Percentiles rank a stretch among this genome's conserved stretches.
phyloP scores from a whole-genome alignment of 2,113 vertebrate species.

The Triplophysa siluroides region DNA sequence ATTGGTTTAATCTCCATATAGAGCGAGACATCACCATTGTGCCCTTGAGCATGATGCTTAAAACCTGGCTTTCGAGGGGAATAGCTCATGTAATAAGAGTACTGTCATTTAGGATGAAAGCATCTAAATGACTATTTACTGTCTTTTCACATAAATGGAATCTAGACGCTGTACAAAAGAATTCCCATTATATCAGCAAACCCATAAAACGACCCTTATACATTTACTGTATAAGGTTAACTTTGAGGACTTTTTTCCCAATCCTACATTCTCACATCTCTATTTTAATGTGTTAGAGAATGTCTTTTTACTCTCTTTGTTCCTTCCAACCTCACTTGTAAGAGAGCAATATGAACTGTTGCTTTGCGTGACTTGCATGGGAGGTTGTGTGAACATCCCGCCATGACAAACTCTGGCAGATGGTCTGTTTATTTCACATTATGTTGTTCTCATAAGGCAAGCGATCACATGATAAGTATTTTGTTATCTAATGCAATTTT shows the following conservation, averaged over 20 bases:
- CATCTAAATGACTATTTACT: not conserved
- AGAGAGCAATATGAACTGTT: slow-evolving; percentile 32
- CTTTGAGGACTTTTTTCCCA: not conserved
- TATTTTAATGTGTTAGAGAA: not conserved
- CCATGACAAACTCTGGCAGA: slow-evolving; percentile 49
- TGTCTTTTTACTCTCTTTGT: slow-evolving; percentile 24
- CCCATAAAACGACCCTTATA: not conserved
- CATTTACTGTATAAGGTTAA: not conserved
- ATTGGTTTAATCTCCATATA: no score
- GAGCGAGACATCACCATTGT: not conserved
- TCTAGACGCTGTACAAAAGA: not conserved
- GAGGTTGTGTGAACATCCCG: slow-evolving; percentile 39
- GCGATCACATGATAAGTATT: not conserved
- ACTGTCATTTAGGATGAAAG: not conserved
- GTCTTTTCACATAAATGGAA: not conserved
- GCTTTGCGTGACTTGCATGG: slow-evolving; percentile 35
- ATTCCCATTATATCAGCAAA: not conserved
- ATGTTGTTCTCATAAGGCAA: slow-evolving; percentile 25
- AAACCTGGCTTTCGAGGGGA: not conserved
- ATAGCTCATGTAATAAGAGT: not conserved
- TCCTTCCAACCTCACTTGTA: slow-evolving; percentile 35
- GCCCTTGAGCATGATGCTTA: not conserved
- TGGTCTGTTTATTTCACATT: slow-evolving; percentile 27
- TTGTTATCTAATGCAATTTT: not conserved
- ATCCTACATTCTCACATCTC: not conserved